Conservation (phyloP, 2,113 vertebrate genomes). For the Micronisus gabar region DNA sequence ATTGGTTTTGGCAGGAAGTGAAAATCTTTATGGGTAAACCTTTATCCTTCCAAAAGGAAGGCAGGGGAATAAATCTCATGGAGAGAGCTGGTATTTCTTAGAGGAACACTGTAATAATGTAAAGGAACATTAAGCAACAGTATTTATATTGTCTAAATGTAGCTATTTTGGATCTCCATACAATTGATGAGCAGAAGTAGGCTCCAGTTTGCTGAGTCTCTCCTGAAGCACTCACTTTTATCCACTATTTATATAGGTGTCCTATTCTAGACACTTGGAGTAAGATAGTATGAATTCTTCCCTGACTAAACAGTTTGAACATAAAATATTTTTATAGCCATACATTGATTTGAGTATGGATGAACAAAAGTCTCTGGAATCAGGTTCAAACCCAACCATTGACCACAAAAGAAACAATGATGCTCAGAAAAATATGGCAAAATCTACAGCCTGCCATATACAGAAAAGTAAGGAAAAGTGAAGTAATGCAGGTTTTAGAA, state of each 20-base stretch:
- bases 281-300: not conserved
- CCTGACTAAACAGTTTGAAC: not conserved
- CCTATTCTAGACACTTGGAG: not conserved
- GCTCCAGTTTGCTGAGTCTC: not conserved
- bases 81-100: not conserved
- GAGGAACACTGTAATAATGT: not conserved
- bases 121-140: not conserved
- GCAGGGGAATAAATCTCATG: not conserved
- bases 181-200: not conserved
- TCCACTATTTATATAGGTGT: not conserved
- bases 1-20: not conserved
- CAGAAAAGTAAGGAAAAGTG: not conserved
- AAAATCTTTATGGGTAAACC: not conserved
- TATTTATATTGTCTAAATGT: not conserved
- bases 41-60: not conserved
- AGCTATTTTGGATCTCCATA: not conserved
- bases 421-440: not conserved
- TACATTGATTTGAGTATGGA: not conserved
- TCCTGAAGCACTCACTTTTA: not conserved
- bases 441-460: not conserved
- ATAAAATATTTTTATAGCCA: not conserved
- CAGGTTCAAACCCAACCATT: not conserved
- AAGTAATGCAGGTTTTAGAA: not conserved
- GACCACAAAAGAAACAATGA: not conserved
- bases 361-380: not conserved